Evolutionary conservation across 2,888 invertebrate species (phyloP).

Genomic region (Eupeodes latifasciatus): DNA sequence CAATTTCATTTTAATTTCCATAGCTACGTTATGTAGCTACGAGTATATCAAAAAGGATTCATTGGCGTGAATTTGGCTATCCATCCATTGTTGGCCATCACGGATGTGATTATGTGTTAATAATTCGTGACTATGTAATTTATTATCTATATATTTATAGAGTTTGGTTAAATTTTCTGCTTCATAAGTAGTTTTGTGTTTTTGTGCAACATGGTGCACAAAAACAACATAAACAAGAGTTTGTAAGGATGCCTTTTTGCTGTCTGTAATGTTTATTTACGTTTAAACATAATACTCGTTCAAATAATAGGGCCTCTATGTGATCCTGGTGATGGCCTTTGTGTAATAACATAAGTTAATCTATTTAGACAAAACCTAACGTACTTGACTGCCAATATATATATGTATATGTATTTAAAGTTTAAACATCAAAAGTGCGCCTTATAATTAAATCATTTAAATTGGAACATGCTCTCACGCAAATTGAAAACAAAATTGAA

Average conservation of each 20-base stretch:
- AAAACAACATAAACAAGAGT: too few relatives aligned
- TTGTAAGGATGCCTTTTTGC: too few relatives aligned
- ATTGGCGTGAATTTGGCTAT: constrained; percentile 38
- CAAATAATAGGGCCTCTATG: too few relatives aligned
- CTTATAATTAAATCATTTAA: constrained; percentile 1
- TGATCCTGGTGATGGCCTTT: too few relatives aligned
- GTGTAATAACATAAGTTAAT: too few relatives aligned
- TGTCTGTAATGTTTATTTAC: too few relatives aligned
- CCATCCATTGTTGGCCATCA: constrained; percentile 27
- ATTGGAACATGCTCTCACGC: background rate
- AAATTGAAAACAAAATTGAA: background rate
- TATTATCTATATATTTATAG: too few relatives aligned
- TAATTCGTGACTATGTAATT: constrained; percentile 30
- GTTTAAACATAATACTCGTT: too few relatives aligned
- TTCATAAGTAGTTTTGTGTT: too few relatives aligned
- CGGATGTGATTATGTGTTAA: constrained; percentile 39
- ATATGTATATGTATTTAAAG: background rate
- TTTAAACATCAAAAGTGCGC: background rate
- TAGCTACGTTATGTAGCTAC: constrained; percentile 31
- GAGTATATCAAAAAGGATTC: background rate
- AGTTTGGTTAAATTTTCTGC: too few relatives aligned
- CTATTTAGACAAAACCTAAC: too few relatives aligned
- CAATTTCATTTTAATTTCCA: constrained; percentile 47
- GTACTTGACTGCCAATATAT: background rate
- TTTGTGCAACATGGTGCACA: too few relatives aligned